Evolutionary conservation across 1,140 invertebrate species (phyloP).

Genomic region (Pogonus chalceus): DNA sequence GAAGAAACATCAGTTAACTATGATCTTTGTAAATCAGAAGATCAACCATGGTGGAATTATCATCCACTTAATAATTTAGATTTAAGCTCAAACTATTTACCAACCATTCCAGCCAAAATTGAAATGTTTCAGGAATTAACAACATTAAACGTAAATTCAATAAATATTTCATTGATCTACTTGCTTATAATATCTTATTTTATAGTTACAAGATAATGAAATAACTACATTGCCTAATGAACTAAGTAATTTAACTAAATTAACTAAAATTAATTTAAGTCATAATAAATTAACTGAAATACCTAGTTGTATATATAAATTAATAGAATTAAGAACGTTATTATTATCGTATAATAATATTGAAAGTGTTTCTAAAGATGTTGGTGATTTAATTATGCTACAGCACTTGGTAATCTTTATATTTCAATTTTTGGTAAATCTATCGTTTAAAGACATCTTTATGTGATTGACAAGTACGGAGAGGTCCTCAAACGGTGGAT

Average conservation of each 20-base stretch:
- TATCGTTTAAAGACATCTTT: no score
- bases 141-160: conserved; percentile 54
- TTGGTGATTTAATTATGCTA: conserved; percentile 66
- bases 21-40: conserved; percentile 42
- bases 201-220: conserved; percentile 61
- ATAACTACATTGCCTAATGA: conserved; percentile 59
- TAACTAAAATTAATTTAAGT: conserved; percentile 69
- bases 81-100: conserved; percentile 68
- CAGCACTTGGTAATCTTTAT: conserved; percentile 46
- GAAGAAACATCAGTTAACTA: conserved; percentile 57
- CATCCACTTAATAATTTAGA: conserved; percentile 67
- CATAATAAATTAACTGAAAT: conserved; percentile 61
- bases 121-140: conserved; percentile 57
- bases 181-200: conserved; percentile 11
- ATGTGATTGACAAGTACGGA: no score
- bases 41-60: conserved; percentile 77
- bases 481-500: no score
- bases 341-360: conserved; percentile 59
- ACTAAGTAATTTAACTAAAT: conserved; percentile 59
- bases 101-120: conserved; percentile 55
- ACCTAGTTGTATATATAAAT: conserved; percentile 51
- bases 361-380: conserved; percentile 40
- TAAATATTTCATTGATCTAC: neutral
- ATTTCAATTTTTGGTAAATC: neutral
- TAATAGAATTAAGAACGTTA: conserved; percentile 56